phyloP scores from a whole-genome alignment of 2,888 invertebrate genomes.

The Kryphioiulus occultus region DNA sequence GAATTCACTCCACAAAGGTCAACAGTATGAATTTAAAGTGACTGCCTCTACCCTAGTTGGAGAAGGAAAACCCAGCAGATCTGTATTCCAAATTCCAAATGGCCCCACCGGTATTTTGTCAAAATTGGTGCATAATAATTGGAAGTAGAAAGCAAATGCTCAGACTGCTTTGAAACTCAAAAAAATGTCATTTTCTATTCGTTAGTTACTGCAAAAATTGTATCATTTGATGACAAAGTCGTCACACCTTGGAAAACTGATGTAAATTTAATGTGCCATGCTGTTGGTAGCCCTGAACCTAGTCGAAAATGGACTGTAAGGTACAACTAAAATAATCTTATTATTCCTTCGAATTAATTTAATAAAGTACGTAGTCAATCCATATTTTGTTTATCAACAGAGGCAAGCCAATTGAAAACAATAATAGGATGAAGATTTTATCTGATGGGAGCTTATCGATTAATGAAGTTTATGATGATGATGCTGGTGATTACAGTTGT shows the following conservation, averaged over 20 bases:
- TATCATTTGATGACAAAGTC: conserved; percentile 91
- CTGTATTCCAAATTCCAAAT: conserved; percentile 59
- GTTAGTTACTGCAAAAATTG: conserved; percentile 89
- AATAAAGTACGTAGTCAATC: not conserved
- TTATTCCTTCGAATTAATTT: no score
- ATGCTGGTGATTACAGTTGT: conserved; percentile 94
- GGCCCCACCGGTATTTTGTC: conserved; percentile 64
- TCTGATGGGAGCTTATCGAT: conserved; percentile 88
- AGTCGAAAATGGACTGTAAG: conserved; percentile 76
- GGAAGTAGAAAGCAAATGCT: no score
- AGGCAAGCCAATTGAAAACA: not conserved
- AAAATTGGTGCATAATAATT: conserved; percentile 66
- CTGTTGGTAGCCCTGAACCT: conserved; percentile 92
- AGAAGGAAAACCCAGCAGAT: conserved; percentile 60
- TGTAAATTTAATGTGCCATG: conserved; percentile 87
- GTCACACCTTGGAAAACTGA: conserved; percentile 74
- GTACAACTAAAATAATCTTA: not conserved
- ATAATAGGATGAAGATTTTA: not conserved
- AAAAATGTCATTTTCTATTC: not conserved
- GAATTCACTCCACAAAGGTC: conserved; percentile 58
- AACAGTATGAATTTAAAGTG: conserved; percentile 61
- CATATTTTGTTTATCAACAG: not conserved
- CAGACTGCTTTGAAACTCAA: no score
- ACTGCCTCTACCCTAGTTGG: conserved; percentile 62
- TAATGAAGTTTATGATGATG: conserved; percentile 84